These are phyloP conservation scores for Icerya purchasi DNA, from an alignment of 2,888 invertebrate genomes.

Conservation along the genomic window DNA sequence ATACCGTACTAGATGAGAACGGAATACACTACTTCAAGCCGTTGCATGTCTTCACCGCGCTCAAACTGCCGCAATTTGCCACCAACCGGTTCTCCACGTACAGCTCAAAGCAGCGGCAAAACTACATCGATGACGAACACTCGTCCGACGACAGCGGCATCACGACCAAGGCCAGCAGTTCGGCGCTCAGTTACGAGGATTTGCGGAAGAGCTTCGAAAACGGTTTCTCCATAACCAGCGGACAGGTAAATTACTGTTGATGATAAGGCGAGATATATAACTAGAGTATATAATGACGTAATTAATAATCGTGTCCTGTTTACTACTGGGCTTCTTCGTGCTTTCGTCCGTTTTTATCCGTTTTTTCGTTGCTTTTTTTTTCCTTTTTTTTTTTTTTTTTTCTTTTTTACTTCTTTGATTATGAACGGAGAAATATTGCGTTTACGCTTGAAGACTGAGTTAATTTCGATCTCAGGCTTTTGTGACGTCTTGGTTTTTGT, in stretches of 20 bases:
- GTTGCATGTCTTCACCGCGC: constrained; percentile 46
- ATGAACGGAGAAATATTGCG: constrained; percentile 10
- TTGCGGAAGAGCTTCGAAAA: constrained; percentile 3
- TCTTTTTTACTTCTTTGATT: not conserved
- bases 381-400: not conserved
- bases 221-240: constrained; percentile 1
- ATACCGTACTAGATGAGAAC: constrained; percentile 52
- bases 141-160: constrained; percentile 17
- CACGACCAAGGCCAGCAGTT: constrained; percentile 5
- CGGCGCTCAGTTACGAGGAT: constrained; percentile 14
- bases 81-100: constrained; percentile 30
- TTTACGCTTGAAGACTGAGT: too few species aligned
- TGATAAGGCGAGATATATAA: too few species aligned
- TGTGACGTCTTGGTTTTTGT: too few species aligned
- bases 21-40: constrained; percentile 57
- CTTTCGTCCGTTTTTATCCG: not conserved
- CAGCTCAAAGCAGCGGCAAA: too few species aligned
- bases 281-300: not conserved
- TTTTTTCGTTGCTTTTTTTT: not conserved
- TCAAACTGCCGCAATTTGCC: constrained; percentile 41
- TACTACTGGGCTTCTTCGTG: not conserved
- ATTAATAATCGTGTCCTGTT: not conserved
- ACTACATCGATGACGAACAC: too few species aligned
- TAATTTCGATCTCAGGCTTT: too few species aligned
- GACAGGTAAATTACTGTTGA: constrained; percentile 5